Conservation (phyloP, 2,797 vertebrate genomes). For the Lithobates pipiens region DNA sequence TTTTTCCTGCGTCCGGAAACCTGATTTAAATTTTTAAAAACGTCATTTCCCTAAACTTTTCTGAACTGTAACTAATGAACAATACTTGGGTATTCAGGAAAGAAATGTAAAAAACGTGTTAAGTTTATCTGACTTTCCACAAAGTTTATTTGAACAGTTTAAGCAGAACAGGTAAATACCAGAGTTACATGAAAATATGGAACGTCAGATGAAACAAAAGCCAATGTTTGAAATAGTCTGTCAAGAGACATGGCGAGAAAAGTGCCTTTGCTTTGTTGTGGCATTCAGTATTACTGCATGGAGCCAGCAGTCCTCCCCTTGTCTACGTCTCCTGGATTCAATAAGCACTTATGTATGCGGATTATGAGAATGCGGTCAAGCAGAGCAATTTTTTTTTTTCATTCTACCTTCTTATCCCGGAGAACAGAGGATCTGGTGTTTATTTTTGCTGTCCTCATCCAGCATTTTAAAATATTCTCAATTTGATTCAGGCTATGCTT, state of each 20-base stretch:
- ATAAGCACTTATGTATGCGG: slow-evolving; percentile 90
- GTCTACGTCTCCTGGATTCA: slow-evolving; percentile 92
- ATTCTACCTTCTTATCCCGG: slow-evolving; percentile 87
- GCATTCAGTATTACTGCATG: slow-evolving; percentile 84
- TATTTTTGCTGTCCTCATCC: slow-evolving; percentile 82
- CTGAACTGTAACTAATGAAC: neutral
- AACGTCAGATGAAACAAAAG: slow-evolving; percentile 71
- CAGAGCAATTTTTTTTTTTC: slow-evolving; percentile 84
- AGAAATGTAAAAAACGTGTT: neutral
- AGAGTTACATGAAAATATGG: slow-evolving; percentile 67
- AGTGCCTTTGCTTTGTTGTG: slow-evolving; percentile 88
- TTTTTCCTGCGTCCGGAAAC: too few relatives aligned
- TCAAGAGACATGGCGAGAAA: slow-evolving; percentile 78
- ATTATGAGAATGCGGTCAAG: slow-evolving; percentile 91
- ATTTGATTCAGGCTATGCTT: slow-evolving; percentile 82
- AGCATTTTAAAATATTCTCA: slow-evolving; percentile 83
- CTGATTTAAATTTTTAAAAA: neutral
- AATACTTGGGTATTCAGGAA: neutral
- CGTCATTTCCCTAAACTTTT: neutral
- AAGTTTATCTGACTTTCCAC: slow-evolving; percentile 13
- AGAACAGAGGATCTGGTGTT: slow-evolving; percentile 83
- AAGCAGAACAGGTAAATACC: slow-evolving; percentile 48
- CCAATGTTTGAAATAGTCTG: slow-evolving; percentile 77
- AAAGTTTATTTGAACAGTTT: slow-evolving; percentile 46
- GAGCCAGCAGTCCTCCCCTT: slow-evolving; percentile 84